Conservation (phyloP, 1,140 invertebrate species). For the Idris sp. region DNA sequence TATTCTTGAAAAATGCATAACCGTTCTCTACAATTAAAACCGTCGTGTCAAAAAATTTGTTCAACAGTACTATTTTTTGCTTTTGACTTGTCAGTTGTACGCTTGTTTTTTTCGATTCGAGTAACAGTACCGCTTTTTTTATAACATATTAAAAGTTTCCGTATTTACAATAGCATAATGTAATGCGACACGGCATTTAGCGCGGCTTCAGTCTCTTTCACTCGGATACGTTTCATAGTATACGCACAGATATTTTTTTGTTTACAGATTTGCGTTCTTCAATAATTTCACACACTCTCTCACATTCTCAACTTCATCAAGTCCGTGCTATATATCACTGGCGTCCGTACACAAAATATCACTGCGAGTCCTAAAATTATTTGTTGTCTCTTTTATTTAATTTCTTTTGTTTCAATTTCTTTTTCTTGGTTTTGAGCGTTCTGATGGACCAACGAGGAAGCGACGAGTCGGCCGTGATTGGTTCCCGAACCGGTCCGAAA, state of each 20-base stretch:
- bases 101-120: slow-evolving; percentile 35
- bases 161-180: slow-evolving; percentile 74
- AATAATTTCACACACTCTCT: no score
- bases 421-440: slow-evolving; percentile 7
- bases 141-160: slow-evolving; percentile 67
- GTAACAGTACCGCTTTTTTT: slow-evolving; percentile 58
- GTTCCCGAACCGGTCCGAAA: slow-evolving; percentile 26
- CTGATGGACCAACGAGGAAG: slow-evolving; percentile 74
- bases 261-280: no score
- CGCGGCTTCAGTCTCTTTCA: slow-evolving; percentile 66
- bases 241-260: slow-evolving; percentile 57
- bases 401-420: slow-evolving; percentile 3
- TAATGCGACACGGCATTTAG: slow-evolving; percentile 70
- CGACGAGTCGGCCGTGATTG: slow-evolving; percentile 65
- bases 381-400: slow-evolving; percentile 38
- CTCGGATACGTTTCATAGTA: slow-evolving; percentile 61
- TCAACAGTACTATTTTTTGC: slow-evolving; percentile 27
- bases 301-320: slow-evolving; percentile 10
- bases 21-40: slow-evolving; percentile 38
- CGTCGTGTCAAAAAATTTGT: slow-evolving; percentile 47
- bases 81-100: no score
- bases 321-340: slow-evolving; percentile 69
- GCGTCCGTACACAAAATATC: slow-evolving; percentile 72
- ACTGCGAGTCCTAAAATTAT: slow-evolving; percentile 64
- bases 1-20: slow-evolving; percentile 61